Evolutionary conservation across 2,888 invertebrate genomes (phyloP).

Genomic region (Tenthredo livida): DNA sequence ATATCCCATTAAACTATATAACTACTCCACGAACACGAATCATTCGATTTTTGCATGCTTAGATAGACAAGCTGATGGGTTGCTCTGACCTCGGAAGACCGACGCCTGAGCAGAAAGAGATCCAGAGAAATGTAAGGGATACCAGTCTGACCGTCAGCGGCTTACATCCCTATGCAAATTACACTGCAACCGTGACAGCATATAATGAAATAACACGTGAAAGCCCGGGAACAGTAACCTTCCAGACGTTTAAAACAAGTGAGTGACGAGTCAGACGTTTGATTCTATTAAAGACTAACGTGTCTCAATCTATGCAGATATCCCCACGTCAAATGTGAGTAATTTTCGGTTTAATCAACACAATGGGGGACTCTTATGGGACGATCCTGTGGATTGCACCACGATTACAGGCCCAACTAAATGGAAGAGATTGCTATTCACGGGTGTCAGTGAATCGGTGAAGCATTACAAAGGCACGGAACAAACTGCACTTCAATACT

Average conservation of each 20-base stretch:
- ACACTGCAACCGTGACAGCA: constrained; percentile 59
- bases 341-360: constrained; percentile 54
- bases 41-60: background rate
- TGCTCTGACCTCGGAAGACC: background rate
- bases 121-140: background rate
- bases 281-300: background rate
- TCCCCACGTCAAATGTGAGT: constrained; percentile 59
- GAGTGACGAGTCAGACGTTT: constrained; percentile 4
- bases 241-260: constrained; percentile 55
- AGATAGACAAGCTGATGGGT: background rate
- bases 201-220: constrained; percentile 58
- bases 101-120: background rate
- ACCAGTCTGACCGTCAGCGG: background rate
- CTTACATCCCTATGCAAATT: constrained; percentile 61
- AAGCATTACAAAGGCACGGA: background rate
- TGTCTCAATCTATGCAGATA: constrained; percentile 56
- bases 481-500: background rate
- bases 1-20: background rate
- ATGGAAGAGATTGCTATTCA: constrained; percentile 57
- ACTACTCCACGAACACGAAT: background rate
- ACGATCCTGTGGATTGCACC: constrained; percentile 63
- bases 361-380: constrained; percentile 59
- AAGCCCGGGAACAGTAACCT: background rate
- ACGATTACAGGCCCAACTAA: constrained; percentile 60
- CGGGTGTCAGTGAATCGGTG: constrained; percentile 53